phyloP scores from a whole-genome alignment of 2,113 vertebrate genomes.

The Callopanchax toddi region DNA sequence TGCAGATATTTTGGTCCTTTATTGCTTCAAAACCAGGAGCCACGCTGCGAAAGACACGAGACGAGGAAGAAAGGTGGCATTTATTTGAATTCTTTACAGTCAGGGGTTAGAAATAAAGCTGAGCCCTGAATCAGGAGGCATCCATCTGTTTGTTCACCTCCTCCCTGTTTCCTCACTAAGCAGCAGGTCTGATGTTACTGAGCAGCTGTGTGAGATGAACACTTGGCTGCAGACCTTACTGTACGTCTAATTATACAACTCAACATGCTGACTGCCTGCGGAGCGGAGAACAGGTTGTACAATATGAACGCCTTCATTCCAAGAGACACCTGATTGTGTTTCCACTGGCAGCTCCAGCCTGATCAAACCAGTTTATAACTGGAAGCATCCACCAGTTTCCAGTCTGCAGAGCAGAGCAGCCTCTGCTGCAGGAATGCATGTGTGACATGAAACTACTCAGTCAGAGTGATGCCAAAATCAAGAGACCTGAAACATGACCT shows the following conservation, averaged over 20 bases:
- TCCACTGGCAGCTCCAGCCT: constrained; percentile 1
- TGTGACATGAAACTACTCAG: neutral
- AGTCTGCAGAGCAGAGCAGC: neutral
- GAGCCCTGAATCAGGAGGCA: neutral
- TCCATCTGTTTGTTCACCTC: neutral
- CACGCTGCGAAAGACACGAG: constrained; percentile 76
- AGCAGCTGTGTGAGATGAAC: constrained; percentile 44
- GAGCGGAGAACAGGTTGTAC: constrained; percentile 56
- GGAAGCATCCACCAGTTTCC: constrained; percentile 1
- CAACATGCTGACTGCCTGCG: neutral
- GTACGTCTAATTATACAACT: constrained; percentile 48
- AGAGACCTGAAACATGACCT: too few species aligned
- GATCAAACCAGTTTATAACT: constrained; percentile 19
- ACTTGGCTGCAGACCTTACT: constrained; percentile 5
- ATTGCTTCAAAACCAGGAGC: constrained; percentile 86
- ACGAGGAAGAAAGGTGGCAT: neutral
- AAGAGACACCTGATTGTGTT: constrained; percentile 25
- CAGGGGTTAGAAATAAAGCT: neutral
- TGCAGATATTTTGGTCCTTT: constrained; percentile 89
- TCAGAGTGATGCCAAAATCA: too few species aligned
- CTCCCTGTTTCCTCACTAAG: constrained; percentile 1
- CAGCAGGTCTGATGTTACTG: constrained; percentile 7
- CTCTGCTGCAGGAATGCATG: neutral
- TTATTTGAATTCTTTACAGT: neutral
- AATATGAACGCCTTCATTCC: constrained; percentile 24